These are phyloP conservation scores for Plectus sambesii DNA, from an alignment of 1,140 invertebrate genomes.

Conservation along the genomic window DNA sequence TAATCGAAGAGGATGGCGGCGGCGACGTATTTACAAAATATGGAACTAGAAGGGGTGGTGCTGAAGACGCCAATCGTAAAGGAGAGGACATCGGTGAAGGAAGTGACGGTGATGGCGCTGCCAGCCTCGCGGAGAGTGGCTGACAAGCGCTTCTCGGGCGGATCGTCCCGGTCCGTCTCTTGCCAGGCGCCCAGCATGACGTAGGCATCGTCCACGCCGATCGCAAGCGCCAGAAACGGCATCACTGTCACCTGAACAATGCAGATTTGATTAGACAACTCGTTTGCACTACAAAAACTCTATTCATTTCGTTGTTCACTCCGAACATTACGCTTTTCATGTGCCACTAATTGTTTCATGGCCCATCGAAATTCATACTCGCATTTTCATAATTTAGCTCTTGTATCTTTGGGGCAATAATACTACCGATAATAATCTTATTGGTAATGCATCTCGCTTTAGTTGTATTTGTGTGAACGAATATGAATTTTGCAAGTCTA, in stretches of 20 bases:
- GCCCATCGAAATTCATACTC: too few species aligned
- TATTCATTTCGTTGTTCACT: too few species aligned
- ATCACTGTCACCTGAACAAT: conserved; percentile 39
- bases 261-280: too few species aligned
- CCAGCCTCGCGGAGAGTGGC: conserved; percentile 40
- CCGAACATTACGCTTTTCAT: too few species aligned
- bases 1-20: conserved; percentile 41
- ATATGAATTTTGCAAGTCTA: too few species aligned
- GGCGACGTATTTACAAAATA: conserved; percentile 44
- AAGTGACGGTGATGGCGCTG: conserved; percentile 39
- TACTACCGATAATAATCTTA: too few species aligned
- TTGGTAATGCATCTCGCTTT: too few species aligned
- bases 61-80: conserved; percentile 42
- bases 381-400: too few species aligned
- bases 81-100: conserved; percentile 39
- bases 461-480: too few species aligned
- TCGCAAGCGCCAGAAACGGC: conserved; percentile 43
- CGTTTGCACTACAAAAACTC: background rate
- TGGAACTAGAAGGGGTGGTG: conserved; percentile 42
- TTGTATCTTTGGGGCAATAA: too few species aligned
- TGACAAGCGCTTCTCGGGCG: conserved; percentile 41
- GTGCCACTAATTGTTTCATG: too few species aligned
- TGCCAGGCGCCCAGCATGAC: conserved; percentile 45
- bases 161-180: conserved; percentile 36
- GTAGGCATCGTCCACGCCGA: conserved; percentile 44